Percentiles rank a stretch among this genome's conserved stretches.
phyloP scores from a whole-genome alignment of 2,888 invertebrate genomes.

The Parapristionchus giblindavisi region DNA sequence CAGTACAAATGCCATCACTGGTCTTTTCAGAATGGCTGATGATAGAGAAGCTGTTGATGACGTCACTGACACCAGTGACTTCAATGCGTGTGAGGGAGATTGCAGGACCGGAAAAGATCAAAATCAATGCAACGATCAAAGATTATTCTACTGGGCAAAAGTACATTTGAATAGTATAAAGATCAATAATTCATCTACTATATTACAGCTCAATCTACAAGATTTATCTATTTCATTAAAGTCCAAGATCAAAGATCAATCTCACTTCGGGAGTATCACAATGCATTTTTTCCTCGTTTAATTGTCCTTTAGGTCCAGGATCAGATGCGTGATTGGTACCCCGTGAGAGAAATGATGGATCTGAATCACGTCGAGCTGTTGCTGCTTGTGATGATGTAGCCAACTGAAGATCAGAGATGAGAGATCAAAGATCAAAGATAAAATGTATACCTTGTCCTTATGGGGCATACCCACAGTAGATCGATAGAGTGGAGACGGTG shows the following conservation, averaged over 20 bases:
- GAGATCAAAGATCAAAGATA: no score
- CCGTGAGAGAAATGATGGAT: slow-evolving; percentile 5
- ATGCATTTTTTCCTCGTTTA: slow-evolving; percentile 6
- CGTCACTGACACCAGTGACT: slow-evolving; percentile 53
- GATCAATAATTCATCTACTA: no score
- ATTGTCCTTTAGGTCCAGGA: slow-evolving; percentile 51
- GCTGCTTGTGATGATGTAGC: slow-evolving; percentile 3
- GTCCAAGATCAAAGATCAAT: no score
- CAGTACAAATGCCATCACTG: slow-evolving; percentile 88
- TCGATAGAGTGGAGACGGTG: slow-evolving; percentile 31
- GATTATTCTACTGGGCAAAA: no score
- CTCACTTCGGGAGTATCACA: no score
- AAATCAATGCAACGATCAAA: no score
- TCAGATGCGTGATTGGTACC: slow-evolving; percentile 68
- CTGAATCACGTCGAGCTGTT: slow-evolving; percentile 24
- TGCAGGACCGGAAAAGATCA: slow-evolving; percentile 54
- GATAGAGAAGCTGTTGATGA: slow-evolving; percentile 45
- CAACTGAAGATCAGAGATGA: neutral
- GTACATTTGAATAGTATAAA: no score
- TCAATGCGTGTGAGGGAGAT: slow-evolving; percentile 57
- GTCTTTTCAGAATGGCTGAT: slow-evolving; percentile 76
- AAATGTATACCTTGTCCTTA: no score
- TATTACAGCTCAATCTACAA: no score
- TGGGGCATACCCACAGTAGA: neutral
- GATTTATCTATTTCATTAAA: no score